phyloP scores from a whole-genome alignment of 2,113 vertebrate genomes.

The Callorhinus ursinus region DNA sequence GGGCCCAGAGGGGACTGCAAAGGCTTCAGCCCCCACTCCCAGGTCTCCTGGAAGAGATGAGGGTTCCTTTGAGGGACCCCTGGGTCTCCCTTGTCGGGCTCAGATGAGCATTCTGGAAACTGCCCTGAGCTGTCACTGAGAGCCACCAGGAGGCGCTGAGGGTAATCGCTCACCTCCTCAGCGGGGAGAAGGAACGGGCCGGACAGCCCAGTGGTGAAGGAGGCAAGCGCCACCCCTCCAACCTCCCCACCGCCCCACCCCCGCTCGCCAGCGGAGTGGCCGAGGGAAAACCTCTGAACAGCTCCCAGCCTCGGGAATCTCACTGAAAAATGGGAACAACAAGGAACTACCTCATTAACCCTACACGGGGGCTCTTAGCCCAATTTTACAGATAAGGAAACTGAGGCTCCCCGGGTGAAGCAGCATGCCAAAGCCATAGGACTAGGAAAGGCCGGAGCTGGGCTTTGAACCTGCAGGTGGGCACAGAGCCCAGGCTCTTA shows the following conservation, averaged over 20 bases:
- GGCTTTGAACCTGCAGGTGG: neutral
- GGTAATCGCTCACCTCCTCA: too few relatives aligned
- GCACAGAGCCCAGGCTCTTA: neutral
- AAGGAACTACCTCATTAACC: neutral
- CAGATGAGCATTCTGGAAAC: conserved; percentile 46
- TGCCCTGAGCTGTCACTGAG: neutral
- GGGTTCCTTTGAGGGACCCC: conserved; percentile 57
- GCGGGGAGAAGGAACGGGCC: rapidly evolving
- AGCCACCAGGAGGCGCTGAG: too few relatives aligned
- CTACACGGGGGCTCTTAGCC: neutral
- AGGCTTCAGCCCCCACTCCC: conserved; percentile 64
- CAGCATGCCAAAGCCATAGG: rapidly evolving
- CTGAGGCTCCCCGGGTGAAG: neutral
- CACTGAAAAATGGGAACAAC: neutral
- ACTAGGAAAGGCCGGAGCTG: neutral
- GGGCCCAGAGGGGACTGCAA: neutral
- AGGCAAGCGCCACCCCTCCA: rapidly evolving
- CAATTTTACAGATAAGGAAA: neutral
- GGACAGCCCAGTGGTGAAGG: rapidly evolving
- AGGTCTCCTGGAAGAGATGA: conserved; percentile 76
- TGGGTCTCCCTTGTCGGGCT: neutral
- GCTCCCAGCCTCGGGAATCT: neutral
- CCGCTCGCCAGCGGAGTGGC: neutral
- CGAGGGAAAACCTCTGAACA: rapidly evolving
- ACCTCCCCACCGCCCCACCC: rapidly evolving